Percentiles rank a stretch among this genome's conserved stretches.
Conservation (phyloP, 2,888 invertebrate genomes). For the Pyrochroa serraticornis region DNA sequence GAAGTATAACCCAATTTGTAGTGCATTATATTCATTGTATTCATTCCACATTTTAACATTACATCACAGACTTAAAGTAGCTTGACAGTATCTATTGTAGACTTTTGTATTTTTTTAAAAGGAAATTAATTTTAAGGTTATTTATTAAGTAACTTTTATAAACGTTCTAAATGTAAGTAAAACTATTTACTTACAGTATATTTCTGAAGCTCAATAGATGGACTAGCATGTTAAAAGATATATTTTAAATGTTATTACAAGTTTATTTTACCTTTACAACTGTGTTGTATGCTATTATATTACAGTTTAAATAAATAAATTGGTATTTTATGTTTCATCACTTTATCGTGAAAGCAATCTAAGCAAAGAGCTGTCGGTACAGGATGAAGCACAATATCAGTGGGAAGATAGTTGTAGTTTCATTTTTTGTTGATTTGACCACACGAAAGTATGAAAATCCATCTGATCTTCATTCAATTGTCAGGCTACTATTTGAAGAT, state of each 20-base stretch:
- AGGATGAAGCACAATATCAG: no score
- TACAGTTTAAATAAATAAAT: constrained; percentile 58
- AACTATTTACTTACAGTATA: constrained; percentile 33
- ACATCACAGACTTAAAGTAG: constrained; percentile 52
- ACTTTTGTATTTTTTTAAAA: constrained; percentile 60
- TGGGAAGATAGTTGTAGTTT: no score
- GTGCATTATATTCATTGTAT: constrained; percentile 58
- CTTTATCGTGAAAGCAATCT: neutral
- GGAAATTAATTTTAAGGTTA: constrained; percentile 50
- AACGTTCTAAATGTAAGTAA: neutral
- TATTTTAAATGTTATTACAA: constrained; percentile 54
- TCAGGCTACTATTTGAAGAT: no score
- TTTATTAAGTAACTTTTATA: constrained; percentile 33
- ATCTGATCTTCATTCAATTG: no score
- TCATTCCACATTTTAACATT: constrained; percentile 51
- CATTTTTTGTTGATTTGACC: no score
- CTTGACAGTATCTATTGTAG: constrained; percentile 51
- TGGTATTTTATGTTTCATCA: constrained; percentile 53
- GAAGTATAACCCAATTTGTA: constrained; percentile 51
- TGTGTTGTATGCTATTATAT: constrained; percentile 59
- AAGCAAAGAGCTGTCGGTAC: no score
- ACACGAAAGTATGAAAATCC: no score
- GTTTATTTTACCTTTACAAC: constrained; percentile 54
- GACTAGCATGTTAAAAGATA: constrained; percentile 48
- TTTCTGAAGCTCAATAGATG: constrained; percentile 47